Evolutionary conservation across 2,797 vertebrate species (phyloP), one percentile per base, ranked within the genome.

Genomic region (Decapterus maruadsi): DNA sequence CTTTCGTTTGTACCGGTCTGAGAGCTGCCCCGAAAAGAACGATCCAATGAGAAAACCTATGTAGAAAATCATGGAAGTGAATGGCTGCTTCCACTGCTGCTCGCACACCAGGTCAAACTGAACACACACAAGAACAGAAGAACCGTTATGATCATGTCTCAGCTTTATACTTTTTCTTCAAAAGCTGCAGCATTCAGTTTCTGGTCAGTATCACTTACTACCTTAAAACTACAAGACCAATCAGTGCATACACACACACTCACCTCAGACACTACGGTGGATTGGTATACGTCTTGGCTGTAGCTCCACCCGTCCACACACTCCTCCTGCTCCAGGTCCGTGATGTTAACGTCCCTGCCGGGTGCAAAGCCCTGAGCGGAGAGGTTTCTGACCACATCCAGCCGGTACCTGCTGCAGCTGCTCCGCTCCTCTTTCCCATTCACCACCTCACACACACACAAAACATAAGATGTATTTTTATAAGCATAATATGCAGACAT

Each of bases 71-170:
- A 96, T 96, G 43, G 95, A 88, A 45, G 96, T 96, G 67, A 98
- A 92, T 0, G 97, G 96, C 13, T 92, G 90, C 87, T 96, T 97
- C 97, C 97, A 97, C 74, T 95, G 90, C 0, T 97, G 84, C 1
- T 87, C 89, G 66, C 97, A 98, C 71, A 97, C 96, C 78, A 98
- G 92, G 88, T 96, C 93, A 95, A 96, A 98, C 97, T 97, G 89
- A 58, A 84, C 34, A 36, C 7, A 36, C 6, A 7, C 1, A 36
- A 36, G 31, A 34, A 34, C 31, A 26, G 26, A 26, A 26, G 26
- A 26, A 26, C 26, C 26, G 31, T 34, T 34, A 34, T 34, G 31
- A 34, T 34, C 31, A 34, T 34, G 2, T 34, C 31, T 34, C 31
- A 2, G 31, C n/a, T n/a, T n/a, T n/a, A n/a, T n/a, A n/a, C n/a